Evolutionary conservation across 2,888 invertebrate species (phyloP), one percentile per base, ranked within the genome.

Genomic region (Parnassius apollo): DNA sequence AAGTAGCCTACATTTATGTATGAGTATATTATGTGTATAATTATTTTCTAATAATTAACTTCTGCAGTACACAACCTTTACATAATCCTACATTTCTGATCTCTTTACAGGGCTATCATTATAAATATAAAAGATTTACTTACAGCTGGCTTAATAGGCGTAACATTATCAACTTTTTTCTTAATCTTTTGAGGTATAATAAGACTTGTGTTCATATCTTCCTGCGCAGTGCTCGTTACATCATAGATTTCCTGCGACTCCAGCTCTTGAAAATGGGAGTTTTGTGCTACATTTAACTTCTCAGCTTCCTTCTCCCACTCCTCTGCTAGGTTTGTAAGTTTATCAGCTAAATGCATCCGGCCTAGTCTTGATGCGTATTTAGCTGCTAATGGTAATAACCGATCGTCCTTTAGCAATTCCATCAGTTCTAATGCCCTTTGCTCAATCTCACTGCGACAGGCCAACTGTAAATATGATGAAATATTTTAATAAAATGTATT

Each of bases 371-470:
- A 94, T 0, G 98, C 97, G 85, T 98, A 98, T 80, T 96, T 97
- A n/a, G 96, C 95, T 1, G 97, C 98, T 48, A 98, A 88, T 67
- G 96, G 96, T 48, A 98, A 85, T 0, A 97, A 91, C 53, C 95
- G 95, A 2, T 95, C 94, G 74, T 96, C 95, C 25, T 95, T 94
- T 75, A 98, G 93, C 71, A 97, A 91, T 76, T 96, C 95, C 82
- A 97, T 96, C 18, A 98, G 90, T 83, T 98, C 98, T 56, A 97
- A 87, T 0, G 98, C 98, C 50, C 98, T 93, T 73, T 95, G 95
- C 77, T 98, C 98, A 69, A 96, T 93, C 81, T 96, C 96, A 70
- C 95, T 95, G 71, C 96, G 94, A 76, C 97, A 97, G 1, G 98
- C 96, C 68, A 97, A 85, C 97, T 97, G 85, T 42, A 89, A 76